These are phyloP conservation scores for Drosophila crucigera DNA, from an alignment of 2,888 invertebrate species.

Conservation along the genomic window DNA sequence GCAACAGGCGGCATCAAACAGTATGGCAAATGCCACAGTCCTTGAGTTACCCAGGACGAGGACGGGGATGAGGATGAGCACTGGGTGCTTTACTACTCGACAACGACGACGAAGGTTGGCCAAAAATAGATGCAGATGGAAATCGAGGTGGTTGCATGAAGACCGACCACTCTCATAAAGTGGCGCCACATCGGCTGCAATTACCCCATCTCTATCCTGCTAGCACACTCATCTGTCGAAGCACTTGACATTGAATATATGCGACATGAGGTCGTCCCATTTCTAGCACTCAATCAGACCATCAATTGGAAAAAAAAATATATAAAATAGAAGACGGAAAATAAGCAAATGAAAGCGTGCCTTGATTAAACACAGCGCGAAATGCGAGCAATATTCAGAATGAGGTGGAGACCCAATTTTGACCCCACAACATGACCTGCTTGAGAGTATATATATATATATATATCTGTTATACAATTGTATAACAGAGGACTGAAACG, in stretches of 20 bases:
- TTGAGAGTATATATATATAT: conserved; percentile 27
- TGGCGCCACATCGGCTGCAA: conserved; percentile 35
- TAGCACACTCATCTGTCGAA: conserved; percentile 14
- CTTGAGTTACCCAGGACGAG: conserved; percentile 45
- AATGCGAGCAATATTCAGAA: conserved; percentile 8
- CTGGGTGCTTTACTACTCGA: conserved; percentile 15
- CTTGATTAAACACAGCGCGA: conserved; percentile 40
- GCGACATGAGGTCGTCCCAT: conserved; percentile 40
- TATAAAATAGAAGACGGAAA: conserved; percentile 20
- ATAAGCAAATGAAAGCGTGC: conserved; percentile 44
- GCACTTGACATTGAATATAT: conserved; percentile 70
- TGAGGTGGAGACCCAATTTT: conserved; percentile 53
- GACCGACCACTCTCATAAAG: conserved; percentile 8
- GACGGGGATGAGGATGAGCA: neutral
- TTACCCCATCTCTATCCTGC: neutral
- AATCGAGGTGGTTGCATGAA: conserved; percentile 1
- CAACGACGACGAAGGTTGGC: neutral
- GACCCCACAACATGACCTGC: conserved; percentile 58
- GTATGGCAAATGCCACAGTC: conserved; percentile 31
- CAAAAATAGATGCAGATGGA: conserved; percentile 17
- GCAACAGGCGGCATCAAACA: conserved; percentile 43
- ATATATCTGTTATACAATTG: conserved; percentile 32
- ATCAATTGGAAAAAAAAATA: conserved; percentile 51
- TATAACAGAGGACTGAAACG: conserved; percentile 27
- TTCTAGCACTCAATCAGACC: conserved; percentile 57